Percentiles rank a stretch among this genome's conserved stretches.
These are phyloP conservation scores for Drosophila ezoana DNA, from an alignment of 2,888 invertebrate species.

Conservation along the genomic window DNA sequence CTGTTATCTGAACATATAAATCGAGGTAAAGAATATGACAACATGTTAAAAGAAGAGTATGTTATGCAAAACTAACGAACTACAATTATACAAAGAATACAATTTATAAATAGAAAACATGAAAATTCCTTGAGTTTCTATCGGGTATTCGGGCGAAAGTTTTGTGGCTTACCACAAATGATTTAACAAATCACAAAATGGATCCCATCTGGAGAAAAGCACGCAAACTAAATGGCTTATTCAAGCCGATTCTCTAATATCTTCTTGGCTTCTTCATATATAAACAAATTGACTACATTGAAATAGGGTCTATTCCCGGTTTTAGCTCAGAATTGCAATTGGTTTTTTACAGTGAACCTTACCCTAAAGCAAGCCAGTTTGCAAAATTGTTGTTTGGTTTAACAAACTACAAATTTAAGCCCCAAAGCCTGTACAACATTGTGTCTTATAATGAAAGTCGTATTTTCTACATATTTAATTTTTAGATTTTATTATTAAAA, in stretches of 20 bases:
- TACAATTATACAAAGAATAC: constrained; percentile 78
- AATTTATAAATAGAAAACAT: constrained; percentile 75
- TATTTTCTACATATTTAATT: constrained; percentile 12
- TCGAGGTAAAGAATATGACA: constrained; percentile 46
- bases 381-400: no score
- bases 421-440: no score
- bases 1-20: constrained; percentile 43
- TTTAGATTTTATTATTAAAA: constrained; percentile 52
- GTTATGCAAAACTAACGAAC: constrained; percentile 79
- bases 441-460: no score
- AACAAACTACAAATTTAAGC: no score
- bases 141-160: neutral
- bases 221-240: neutral
- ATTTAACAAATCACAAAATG: neutral
- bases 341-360: no score
- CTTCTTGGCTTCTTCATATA: no score
- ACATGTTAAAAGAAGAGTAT: constrained; percentile 54
- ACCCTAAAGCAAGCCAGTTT: no score
- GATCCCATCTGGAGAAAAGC: neutral
- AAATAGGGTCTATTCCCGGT: no score
- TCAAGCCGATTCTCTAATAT: no score
- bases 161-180: neutral
- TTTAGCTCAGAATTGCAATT: no score
- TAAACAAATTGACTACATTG: no score
- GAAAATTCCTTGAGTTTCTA: constrained; percentile 13